phyloP scores from a whole-genome alignment of 2,888 invertebrate species.

The Aquatica leii region DNA sequence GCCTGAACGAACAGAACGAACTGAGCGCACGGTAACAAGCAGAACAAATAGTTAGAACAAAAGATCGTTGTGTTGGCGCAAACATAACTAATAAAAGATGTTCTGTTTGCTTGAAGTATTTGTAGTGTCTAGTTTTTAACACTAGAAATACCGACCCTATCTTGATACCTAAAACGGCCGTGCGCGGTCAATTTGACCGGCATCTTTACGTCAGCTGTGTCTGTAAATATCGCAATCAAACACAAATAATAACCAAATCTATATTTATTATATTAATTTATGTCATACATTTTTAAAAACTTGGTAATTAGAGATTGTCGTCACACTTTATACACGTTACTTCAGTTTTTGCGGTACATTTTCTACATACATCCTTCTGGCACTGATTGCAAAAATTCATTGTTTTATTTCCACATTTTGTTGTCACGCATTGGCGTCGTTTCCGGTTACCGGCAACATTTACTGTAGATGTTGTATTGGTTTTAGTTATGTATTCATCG shows the following conservation, averaged over 20 bases:
- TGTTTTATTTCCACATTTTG: constrained; percentile 2
- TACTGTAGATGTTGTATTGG: not conserved
- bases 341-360: constrained; percentile 2
- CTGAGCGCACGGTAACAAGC: too few species aligned
- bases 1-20: too few species aligned
- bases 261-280: too few species aligned
- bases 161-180: not conserved
- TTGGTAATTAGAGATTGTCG: not conserved
- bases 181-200: not conserved
- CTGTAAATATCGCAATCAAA: not conserved
- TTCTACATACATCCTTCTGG: not conserved
- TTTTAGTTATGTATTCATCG: constrained; percentile 1
- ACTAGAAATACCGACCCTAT: not conserved
- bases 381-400: not conserved
- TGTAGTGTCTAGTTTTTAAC: too few species aligned
- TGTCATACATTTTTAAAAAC: not conserved
- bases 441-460: not conserved
- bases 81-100: too few species aligned
- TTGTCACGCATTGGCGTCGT: not conserved
- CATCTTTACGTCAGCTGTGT: not conserved
- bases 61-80: too few species aligned
- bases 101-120: too few species aligned
- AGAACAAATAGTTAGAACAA: too few species aligned
- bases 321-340: not conserved
- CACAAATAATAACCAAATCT: not conserved